Conservation (phyloP, 2,113 vertebrate species). For the Irena cyanogastra region DNA sequence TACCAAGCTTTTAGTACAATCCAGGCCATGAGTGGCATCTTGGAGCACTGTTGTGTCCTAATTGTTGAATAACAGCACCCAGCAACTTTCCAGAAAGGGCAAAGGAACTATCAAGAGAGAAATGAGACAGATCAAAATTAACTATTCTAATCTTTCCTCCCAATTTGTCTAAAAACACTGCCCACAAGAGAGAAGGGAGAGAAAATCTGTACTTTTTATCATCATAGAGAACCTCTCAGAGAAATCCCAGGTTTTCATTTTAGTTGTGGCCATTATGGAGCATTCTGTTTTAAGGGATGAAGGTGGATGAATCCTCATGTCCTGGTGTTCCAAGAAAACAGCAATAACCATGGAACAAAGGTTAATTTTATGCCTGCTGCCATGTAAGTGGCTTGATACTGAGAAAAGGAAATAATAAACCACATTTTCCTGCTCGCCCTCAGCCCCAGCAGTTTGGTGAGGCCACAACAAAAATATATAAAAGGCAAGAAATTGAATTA, state of each 20-base stretch:
- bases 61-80: neutral
- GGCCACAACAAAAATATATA: neutral
- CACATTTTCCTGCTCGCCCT: neutral
- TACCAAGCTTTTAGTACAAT: neutral
- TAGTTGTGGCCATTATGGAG: neutral
- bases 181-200: neutral
- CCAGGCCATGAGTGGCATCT: neutral
- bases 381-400: neutral
- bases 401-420: neutral
- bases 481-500: conserved; percentile 6
- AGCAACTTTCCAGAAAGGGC: neutral
- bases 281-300: neutral
- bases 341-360: conserved; percentile 27
- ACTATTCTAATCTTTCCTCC: neutral
- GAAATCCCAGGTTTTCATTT: neutral
- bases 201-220: neutral
- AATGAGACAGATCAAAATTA: neutral
- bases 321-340: neutral
- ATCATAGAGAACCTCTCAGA: neutral
- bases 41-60: neutral
- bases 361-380: conserved; percentile 1
- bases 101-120: neutral
- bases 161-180: neutral
- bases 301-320: neutral
- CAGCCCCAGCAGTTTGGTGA: neutral